Evolutionary conservation across 2,113 vertebrate species (phyloP).

Genomic region (Callaeas wilsoni): DNA sequence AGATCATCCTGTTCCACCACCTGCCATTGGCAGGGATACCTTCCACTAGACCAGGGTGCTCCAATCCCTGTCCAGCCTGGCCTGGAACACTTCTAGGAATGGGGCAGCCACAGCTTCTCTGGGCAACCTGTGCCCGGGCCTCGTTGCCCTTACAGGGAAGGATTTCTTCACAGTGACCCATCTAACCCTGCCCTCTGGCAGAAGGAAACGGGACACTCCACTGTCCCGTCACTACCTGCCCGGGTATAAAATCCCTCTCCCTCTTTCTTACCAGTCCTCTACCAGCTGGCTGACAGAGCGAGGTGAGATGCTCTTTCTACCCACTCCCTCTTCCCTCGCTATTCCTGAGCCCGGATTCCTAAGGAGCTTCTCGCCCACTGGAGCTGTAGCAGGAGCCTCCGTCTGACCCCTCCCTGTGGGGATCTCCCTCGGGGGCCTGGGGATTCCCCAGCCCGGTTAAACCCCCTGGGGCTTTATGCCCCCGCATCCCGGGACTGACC

Average conservation of each 20-base stretch:
- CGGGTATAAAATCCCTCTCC: not conserved
- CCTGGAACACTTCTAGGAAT: not conserved
- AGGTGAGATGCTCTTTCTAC: not conserved
- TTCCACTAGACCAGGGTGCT: rapidly evolving
- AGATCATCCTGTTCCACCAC: not conserved
- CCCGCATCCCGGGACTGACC: constrained; percentile 66
- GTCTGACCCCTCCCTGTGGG: too few relatives aligned
- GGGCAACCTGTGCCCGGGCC: not conserved
- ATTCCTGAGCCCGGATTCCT: too few relatives aligned
- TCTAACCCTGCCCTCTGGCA: not conserved
- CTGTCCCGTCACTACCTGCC: too few relatives aligned
- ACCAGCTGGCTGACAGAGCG: not conserved
- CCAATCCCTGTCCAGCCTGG: not conserved
- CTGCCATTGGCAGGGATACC: not conserved
- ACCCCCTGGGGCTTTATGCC: not conserved
- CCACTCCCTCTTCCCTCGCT: not conserved
- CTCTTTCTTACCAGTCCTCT: not conserved
- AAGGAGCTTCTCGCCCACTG: not conserved
- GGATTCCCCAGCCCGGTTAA: not conserved
- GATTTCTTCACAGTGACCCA: not conserved
- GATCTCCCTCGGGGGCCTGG: not conserved
- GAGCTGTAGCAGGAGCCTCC: not conserved
- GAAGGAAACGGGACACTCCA: not conserved
- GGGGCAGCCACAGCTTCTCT: not conserved
- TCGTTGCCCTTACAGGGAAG: not conserved